Evolutionary conservation across 2,797 vertebrate species (phyloP).

Genomic region (Muscicapa striata): DNA sequence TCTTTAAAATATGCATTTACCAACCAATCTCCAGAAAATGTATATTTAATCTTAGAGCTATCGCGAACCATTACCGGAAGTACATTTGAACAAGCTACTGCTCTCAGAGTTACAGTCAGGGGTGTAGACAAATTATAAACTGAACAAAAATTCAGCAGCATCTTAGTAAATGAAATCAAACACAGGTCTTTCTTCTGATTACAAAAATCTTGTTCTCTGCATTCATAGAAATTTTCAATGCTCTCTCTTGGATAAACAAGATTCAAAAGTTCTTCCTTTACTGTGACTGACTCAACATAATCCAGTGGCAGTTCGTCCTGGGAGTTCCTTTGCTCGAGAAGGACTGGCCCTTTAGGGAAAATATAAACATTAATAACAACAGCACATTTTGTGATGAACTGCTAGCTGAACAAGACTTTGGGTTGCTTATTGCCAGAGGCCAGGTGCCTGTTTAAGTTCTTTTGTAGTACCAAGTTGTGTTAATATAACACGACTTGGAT

Average conservation of each 20-base stretch:
- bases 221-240: constrained; percentile 64
- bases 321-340: constrained; percentile 82
- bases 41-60: constrained; percentile 54
- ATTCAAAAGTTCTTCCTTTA: constrained; percentile 82
- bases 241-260: constrained; percentile 73
- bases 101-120: constrained; percentile 60
- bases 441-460: constrained; percentile 58
- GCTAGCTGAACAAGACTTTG: constrained; percentile 58
- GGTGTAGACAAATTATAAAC: constrained; percentile 78
- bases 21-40: constrained; percentile 78
- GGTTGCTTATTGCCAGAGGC: constrained; percentile 41
- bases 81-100: not conserved
- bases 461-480: constrained; percentile 60
- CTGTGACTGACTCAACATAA: constrained; percentile 70
- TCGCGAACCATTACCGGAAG: constrained; percentile 49
- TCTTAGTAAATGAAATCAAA: constrained; percentile 74
- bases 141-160: constrained; percentile 79
- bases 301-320: constrained; percentile 82
- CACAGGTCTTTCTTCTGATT: constrained; percentile 72
- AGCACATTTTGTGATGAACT: not conserved
- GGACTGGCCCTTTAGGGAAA: constrained; percentile 82
- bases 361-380: constrained; percentile 24
- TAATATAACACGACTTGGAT: constrained; percentile 66
- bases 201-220: constrained; percentile 52
- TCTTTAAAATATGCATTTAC: constrained; percentile 81